Evolutionary conservation across 37 sponge, comb jelly and placozoan species (phyloP), one percentile per base, ranked within the genome.

Genomic region (Chondrosia reniformis): DNA sequence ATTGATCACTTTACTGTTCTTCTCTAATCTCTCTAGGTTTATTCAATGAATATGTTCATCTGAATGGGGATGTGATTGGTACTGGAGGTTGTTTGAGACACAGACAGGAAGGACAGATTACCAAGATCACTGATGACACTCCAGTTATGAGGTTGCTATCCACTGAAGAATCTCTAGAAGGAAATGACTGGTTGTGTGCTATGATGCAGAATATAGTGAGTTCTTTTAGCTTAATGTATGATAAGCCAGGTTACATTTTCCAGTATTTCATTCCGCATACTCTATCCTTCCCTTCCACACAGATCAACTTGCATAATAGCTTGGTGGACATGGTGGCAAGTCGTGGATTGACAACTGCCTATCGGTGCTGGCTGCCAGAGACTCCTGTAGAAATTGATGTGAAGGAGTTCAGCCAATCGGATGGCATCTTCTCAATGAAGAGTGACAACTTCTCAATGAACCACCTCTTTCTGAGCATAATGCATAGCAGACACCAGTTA

Each of bases 41-140:
- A 56, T 96, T 89, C 85, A 92, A 89, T 45, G 15, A 69, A 25
- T 96, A 96, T 63, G 90, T 96, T 44, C 80, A 89, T 24, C 74
- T 92, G 80, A 82, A 83, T 58, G 93, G 96, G n/a, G 93, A 88
- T 24, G 85, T 86, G 33, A 84, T 96, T 36, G 96, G 96, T 3
- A 61, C 67, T 38, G 96, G 90, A 1, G 90, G 90, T 13, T 96
- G 93, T 84, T 85, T 81, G 7, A 80, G 86, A 2, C 82, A 85
- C 5, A 21, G 79, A 15, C 81, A 75, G 22, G 90, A 91, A 30
- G 87, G 89, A 72, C 79, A 86, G 52, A 52, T 96, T 19, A 76
- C 71, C 74, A 76, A 82, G 9, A 91, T 95, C 49, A 79, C 78
- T 64, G 84, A 85, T 43, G 76, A 92, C 45, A 84, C 73, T 19